Evolutionary conservation across 1,140 invertebrate species (phyloP).

Genomic region (Doryteuthis pealeii): DNA sequence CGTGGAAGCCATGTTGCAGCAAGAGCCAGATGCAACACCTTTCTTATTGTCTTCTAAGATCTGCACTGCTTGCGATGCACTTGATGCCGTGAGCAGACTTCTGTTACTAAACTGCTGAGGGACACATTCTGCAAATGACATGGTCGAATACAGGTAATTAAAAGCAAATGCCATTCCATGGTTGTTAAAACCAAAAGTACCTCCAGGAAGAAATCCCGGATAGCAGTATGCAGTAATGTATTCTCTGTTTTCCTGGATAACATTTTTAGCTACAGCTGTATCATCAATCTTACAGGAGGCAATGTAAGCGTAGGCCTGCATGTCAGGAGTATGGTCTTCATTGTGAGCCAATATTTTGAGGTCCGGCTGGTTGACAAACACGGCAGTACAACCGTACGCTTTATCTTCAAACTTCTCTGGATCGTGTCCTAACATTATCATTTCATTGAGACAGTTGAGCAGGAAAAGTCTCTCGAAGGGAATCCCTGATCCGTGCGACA

Average conservation of each 20-base stretch:
- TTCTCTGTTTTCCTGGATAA: background rate
- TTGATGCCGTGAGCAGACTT: background rate
- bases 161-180: conserved; percentile 11
- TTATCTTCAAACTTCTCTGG: background rate
- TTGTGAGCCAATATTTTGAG: background rate
- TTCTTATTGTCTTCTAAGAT: background rate
- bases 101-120: background rate
- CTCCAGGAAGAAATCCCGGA: conserved; percentile 11
- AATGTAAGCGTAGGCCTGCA: conserved; percentile 2
- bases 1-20: conserved; percentile 11
- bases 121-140: background rate
- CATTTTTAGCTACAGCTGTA: no score
- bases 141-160: background rate
- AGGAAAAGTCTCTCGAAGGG: conserved; percentile 19
- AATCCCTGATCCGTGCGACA: conserved; percentile 12
- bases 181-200: conserved; percentile 11
- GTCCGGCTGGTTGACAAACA: background rate
- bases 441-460: conserved; percentile 9
- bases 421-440: background rate
- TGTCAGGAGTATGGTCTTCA: background rate
- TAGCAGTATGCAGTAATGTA: conserved; percentile 5
- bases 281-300: conserved; percentile 8
- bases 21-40: conserved; percentile 1
- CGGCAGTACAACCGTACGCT: background rate
- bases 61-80: background rate